Percentiles rank a stretch among this genome's conserved stretches.
Evolutionary conservation across 2,113 vertebrate species (phyloP).

Genomic region (Anarhynchus alexandrinus): DNA sequence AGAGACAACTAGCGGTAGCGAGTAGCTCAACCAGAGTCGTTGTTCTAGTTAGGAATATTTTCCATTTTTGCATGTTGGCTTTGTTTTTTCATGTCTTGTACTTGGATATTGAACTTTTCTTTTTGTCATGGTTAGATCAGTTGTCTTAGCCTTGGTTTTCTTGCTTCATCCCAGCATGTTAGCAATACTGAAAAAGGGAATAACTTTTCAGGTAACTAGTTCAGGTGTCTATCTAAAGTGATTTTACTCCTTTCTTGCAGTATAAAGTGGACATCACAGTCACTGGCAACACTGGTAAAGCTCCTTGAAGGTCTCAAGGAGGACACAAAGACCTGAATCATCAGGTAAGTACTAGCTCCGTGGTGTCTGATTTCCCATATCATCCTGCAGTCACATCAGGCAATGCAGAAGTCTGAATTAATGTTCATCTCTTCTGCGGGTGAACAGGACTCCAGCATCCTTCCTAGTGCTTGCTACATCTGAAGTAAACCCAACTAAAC

Average conservation of each 20-base stretch:
- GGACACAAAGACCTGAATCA: not conserved
- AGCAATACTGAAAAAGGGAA: not conserved
- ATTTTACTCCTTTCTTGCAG: not conserved
- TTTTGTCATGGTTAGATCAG: not conserved
- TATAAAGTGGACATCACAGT: not conserved
- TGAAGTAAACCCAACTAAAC: not conserved
- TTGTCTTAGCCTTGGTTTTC: not conserved
- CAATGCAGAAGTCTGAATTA: not conserved
- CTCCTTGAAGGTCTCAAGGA: not conserved
- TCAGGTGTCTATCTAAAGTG: not conserved
- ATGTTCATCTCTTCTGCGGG: not conserved
- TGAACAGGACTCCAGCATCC: not conserved
- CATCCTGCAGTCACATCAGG: not conserved
- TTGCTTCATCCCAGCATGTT: not conserved
- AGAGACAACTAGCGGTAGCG: not conserved
- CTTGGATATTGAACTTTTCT: not conserved
- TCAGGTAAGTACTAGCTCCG: not conserved
- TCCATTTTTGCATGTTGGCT: not conserved
- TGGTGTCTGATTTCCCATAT: rapidly evolving
- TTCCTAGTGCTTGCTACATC: not conserved
- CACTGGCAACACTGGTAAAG: not conserved
- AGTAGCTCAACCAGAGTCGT: not conserved
- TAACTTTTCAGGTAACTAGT: not conserved
- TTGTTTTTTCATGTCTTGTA: not conserved
- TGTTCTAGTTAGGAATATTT: not conserved